These are phyloP conservation scores for Scaeva pyrastri DNA, from an alignment of 2,888 invertebrate species.

Conservation along the genomic window DNA sequence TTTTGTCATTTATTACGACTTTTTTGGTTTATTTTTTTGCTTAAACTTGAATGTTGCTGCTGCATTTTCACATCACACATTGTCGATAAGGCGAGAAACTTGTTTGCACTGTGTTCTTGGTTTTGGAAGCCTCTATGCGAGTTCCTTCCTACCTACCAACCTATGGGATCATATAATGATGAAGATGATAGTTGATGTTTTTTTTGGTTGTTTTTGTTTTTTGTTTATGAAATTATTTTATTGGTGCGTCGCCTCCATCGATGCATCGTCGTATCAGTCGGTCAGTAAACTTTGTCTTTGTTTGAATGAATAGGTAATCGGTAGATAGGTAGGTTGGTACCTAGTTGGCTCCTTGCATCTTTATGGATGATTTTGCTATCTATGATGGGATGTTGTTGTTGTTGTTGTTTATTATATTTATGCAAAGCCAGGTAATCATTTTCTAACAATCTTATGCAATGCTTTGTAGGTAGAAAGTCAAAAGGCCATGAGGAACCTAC, in stretches of 20 bases:
- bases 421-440: slow-evolving; percentile 52
- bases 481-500: slow-evolving; percentile 5
- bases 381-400: not conserved
- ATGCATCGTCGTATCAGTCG: no score
- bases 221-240: slow-evolving; percentile 53
- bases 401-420: not conserved
- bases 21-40: not conserved
- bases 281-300: slow-evolving; percentile 74
- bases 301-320: slow-evolving; percentile 32
- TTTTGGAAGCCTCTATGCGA: not conserved
- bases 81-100: slow-evolving; percentile 52
- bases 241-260: slow-evolving; percentile 55
- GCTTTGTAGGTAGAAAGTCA: slow-evolving; percentile 35
- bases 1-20: slow-evolving; percentile 48
- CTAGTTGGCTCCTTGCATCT: slow-evolving; percentile 8
- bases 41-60: slow-evolving; percentile 23
- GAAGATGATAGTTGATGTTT: slow-evolving; percentile 43
- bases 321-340: no score
- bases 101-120: slow-evolving; percentile 40
- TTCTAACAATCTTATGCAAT: slow-evolving; percentile 36
- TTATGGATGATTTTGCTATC: slow-evolving; percentile 30
- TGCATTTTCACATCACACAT: slow-evolving; percentile 22
- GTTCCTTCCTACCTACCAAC: no score
- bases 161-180: not conserved
- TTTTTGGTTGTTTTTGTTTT: slow-evolving; percentile 10